Evolutionary conservation across 1,140 invertebrate species (phyloP).

Genomic region (Coenobita brevimanus): DNA sequence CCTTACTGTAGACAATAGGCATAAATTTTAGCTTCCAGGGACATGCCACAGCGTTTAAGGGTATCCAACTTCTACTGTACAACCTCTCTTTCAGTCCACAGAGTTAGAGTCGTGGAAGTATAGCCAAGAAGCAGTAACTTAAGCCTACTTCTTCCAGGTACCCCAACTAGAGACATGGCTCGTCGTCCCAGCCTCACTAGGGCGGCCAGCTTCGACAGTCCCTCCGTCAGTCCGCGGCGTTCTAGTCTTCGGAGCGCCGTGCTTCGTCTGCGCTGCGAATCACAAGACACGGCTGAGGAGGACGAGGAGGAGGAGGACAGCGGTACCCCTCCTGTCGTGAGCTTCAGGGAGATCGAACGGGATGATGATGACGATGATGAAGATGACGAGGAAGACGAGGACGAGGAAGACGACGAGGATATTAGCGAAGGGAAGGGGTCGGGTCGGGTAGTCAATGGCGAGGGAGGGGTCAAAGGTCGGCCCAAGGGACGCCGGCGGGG

Average conservation of each 20-base stretch:
- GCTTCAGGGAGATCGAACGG: background rate
- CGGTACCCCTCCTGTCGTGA: background rate
- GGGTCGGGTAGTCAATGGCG: conserved; percentile 40
- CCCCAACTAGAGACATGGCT: conserved; percentile 15
- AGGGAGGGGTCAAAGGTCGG: conserved; percentile 34
- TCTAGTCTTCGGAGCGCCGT: conserved; percentile 52
- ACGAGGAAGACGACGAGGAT: conserved; percentile 34
- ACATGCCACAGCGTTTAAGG: too few species aligned
- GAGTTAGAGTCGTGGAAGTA: too few species aligned
- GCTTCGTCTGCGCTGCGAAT: conserved; percentile 52
- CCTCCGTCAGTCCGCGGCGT: conserved; percentile 48
- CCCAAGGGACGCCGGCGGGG: conserved; percentile 28
- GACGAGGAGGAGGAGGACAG: conserved; percentile 44
- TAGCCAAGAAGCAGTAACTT: too few species aligned
- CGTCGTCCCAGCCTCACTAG: conserved; percentile 38
- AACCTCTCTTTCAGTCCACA: too few species aligned
- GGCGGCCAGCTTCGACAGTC: conserved; percentile 59
- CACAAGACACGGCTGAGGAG: conserved; percentile 55
- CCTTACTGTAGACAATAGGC: too few species aligned
- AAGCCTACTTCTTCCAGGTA: too few species aligned
- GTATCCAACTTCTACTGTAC: too few species aligned
- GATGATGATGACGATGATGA: conserved; percentile 44
- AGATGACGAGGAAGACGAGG: conserved; percentile 43
- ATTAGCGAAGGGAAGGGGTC: conserved; percentile 23
- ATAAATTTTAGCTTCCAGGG: too few species aligned